Evolutionary conservation across 2,797 vertebrate genomes (phyloP), one percentile per base, ranked within the genome.

Genomic region (Fundulus diaphanus): DNA sequence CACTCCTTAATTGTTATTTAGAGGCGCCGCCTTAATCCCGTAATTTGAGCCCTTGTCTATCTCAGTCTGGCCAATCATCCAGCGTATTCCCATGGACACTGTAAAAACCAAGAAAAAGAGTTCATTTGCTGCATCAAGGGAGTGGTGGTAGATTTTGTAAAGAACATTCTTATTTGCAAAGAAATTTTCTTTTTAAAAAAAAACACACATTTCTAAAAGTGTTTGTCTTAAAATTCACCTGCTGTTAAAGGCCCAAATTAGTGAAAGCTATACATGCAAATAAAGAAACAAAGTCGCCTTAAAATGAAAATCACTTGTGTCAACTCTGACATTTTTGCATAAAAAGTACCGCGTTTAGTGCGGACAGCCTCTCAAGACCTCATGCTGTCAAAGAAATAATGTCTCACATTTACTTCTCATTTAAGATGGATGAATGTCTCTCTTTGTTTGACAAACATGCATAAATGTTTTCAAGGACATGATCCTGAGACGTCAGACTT

Each of bases 11-110:
- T 95, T 93, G 29, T 80, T 93, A 79, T 96, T 96, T 68, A 92
- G 86, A 48, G 91, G 94, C 83, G 73, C 89, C 52, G 94, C 93
- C 29, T 95, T 95, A 87, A 96, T 95, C 59, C 98, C 98, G 0
- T 99, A 99, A 83, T 90, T 94, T 1, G 98, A 99, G 56, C 96
- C 95, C 84, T 91, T 96, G 88, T 97, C 86, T 16, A 98, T 99
- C 92, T 99, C 98, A 0, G 98, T 99, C 90, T 98, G 96, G 0
- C 96, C 96, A 3, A 99, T 99, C 98, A 99, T 99, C 97, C 97
- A 97, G 89, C 97, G 96, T 51, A 97, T 94, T 49, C 94, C 97
- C 74, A 96, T 70, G 20, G 98, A 98, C 65, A 91, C 98, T 99
- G 93, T 24, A 76, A 90, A 89, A 73, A n/a, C n/a, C n/a, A n/a